phyloP scores from a whole-genome alignment of 2,888 invertebrate species.

The Zaprionus obscuricornis region DNA sequence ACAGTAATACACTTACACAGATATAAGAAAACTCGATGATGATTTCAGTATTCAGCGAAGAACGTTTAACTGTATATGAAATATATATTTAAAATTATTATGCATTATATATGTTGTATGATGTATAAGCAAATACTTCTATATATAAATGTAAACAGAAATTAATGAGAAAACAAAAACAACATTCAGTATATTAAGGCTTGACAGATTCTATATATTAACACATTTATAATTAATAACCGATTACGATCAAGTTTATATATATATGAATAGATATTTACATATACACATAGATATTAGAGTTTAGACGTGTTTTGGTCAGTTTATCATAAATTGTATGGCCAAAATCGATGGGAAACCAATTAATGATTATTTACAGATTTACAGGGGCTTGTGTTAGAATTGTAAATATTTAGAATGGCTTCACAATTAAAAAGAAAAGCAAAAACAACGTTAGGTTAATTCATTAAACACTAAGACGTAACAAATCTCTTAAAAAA shows the following conservation, averaged over 20 bases:
- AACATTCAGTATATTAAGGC: conserved; percentile 62
- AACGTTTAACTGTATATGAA: conserved; percentile 59
- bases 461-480: conserved; percentile 35
- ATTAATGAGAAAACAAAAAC: conserved; percentile 15
- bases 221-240: conserved; percentile 35
- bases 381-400: conserved; percentile 79
- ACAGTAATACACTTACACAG: conserved; percentile 3
- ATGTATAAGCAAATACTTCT: conserved; percentile 53
- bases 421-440: conserved; percentile 41
- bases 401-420: conserved; percentile 61
- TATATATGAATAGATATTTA: conserved; percentile 14
- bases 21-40: conserved; percentile 68
- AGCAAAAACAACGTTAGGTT: conserved; percentile 55
- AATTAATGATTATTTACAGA: conserved; percentile 74
- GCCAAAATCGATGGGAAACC: conserved; percentile 35
- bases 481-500: conserved; percentile 56
- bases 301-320: conserved; percentile 33
- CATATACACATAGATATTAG: conserved; percentile 20
- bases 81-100: conserved; percentile 37
- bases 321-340: conserved; percentile 24
- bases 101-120: conserved; percentile 39
- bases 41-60: conserved; percentile 75
- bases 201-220: conserved; percentile 68
- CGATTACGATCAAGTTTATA: conserved; percentile 38
- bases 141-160: conserved; percentile 37